Conservation (phyloP, 2,888 invertebrate species). For the Perdita meconis region DNA sequence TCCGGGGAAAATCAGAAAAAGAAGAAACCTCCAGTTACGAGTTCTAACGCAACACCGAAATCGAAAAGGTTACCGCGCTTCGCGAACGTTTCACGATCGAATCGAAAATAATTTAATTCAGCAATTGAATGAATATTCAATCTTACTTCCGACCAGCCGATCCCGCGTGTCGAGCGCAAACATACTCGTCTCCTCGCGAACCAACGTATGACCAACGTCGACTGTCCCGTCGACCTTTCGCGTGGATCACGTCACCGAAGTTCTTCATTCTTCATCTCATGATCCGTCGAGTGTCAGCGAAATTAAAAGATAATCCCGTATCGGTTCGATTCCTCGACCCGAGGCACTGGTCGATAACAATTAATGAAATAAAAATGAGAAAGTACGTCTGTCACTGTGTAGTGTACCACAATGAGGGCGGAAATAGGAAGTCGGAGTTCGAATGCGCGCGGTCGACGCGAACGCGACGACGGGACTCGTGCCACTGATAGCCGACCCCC, state of each 20-base stretch:
- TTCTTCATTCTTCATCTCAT: constrained; percentile 43
- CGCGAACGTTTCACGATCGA: not conserved
- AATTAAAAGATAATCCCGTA: not conserved
- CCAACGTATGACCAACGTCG: constrained; percentile 14
- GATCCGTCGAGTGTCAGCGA: not conserved
- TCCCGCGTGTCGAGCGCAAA: constrained; percentile 30
- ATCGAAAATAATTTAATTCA: not conserved
- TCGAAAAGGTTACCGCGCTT: not conserved
- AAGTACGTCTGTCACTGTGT: not conserved
- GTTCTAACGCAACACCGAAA: constrained; percentile 1
- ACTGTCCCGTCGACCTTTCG: constrained; percentile 27
- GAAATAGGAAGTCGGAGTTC: not conserved
- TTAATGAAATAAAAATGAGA: not conserved
- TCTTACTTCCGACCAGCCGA: constrained; percentile 52
- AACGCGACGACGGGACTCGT: constrained; percentile 73
- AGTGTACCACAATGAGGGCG: not conserved
- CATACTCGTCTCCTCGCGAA: constrained; percentile 24
- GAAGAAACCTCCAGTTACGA: not conserved
- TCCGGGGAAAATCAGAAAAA: not conserved
- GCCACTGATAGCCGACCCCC: constrained; percentile 75
- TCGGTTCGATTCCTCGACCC: not conserved
- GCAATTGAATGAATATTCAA: constrained; percentile 38
- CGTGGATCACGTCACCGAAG: constrained; percentile 22
- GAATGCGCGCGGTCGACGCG: constrained; percentile 50
- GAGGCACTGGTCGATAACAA: not conserved